Evolutionary conservation across 1,140 invertebrate species (phyloP), one percentile per base, ranked within the genome.

Genomic region (Probaryconus sp.): DNA sequence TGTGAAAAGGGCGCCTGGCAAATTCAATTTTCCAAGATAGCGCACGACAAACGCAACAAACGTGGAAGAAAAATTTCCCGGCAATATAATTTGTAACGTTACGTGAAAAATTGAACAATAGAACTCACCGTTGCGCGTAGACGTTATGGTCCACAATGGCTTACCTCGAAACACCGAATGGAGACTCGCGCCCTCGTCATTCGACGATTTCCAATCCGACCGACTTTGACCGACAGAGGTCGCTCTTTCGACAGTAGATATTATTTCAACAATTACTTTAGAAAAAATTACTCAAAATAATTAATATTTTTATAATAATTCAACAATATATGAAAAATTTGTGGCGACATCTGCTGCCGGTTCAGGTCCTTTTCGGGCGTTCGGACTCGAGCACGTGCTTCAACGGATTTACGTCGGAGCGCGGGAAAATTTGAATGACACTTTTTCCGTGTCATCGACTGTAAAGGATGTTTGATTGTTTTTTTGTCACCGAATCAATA

Each of bases 71-170:
- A 89, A 90, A 89, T 87, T 86, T 88, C 79, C 81, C 86, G 88
- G 89, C 83, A 89, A 89, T 84, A 82, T 78, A n/a, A n/a, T n/a
- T n/a, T n/a, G n/a, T 84, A 91, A 92, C 91, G 91, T n/a, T 89
- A 90, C 85, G 88, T 89, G 90, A 90, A 89, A 91, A 89, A n/a
- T n/a, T 89, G 88, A 81, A 85, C 88, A 91, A 91, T 92, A 89
- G 86, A 89, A 90, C 89, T 90, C 82, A 85, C 87, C 84, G 85
- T 87, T 82, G 80, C 69, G 47, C 81, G 89, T 90, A 92, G 92
- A 91, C 91, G 91, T 91, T 93, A 92, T 89, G 91, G 92, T 87
- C 91, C 91, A 93, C 92, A 93, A 93, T 93, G 92, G 92, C 92
- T 91, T 92, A 90, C 90, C 87, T 89, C 79, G 85, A 84, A 78